phyloP scores from a whole-genome alignment of 2,888 invertebrate genomes.

The Neoscelio sp. region DNA sequence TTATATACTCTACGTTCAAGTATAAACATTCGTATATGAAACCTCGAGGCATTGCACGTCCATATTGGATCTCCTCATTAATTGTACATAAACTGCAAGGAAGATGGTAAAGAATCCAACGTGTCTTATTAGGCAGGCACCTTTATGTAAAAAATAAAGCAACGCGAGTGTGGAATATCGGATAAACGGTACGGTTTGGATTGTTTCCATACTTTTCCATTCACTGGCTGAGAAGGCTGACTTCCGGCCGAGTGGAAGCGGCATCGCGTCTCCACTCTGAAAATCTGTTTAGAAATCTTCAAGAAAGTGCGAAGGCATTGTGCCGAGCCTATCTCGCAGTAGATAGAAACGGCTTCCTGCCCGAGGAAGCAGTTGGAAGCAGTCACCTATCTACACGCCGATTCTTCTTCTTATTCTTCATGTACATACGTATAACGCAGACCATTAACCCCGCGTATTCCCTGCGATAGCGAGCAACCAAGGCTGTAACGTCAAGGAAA shows the following conservation, averaged over 20 bases:
- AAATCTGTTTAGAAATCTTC: slow-evolving; percentile 75
- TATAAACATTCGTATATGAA: no score
- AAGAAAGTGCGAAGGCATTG: slow-evolving; percentile 73
- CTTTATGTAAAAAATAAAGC: no score
- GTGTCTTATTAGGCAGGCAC: no score
- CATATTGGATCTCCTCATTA: no score
- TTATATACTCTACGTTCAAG: no score
- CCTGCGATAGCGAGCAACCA: slow-evolving; percentile 36
- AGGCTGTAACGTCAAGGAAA: slow-evolving; percentile 36
- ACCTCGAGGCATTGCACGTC: no score
- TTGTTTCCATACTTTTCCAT: slow-evolving; percentile 30
- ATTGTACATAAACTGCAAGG: no score
- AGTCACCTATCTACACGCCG: slow-evolving; percentile 45
- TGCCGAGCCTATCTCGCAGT: slow-evolving; percentile 63
- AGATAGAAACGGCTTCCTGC: slow-evolving; percentile 63
- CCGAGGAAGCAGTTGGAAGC: slow-evolving; percentile 41
- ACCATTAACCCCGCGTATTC: slow-evolving; percentile 66
- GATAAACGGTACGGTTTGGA: slow-evolving; percentile 26
- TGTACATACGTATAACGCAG: slow-evolving; percentile 32
- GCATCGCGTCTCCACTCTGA: slow-evolving; percentile 66
- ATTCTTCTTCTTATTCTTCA: slow-evolving; percentile 45
- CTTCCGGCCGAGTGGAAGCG: slow-evolving; percentile 58
- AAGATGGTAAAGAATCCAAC: no score
- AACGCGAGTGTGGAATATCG: neutral
- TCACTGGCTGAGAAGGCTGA: slow-evolving; percentile 17